Percentiles rank a stretch among this genome's conserved stretches.
Conservation (phyloP, 2,113 vertebrate species). For the Muscicapa adusta region DNA sequence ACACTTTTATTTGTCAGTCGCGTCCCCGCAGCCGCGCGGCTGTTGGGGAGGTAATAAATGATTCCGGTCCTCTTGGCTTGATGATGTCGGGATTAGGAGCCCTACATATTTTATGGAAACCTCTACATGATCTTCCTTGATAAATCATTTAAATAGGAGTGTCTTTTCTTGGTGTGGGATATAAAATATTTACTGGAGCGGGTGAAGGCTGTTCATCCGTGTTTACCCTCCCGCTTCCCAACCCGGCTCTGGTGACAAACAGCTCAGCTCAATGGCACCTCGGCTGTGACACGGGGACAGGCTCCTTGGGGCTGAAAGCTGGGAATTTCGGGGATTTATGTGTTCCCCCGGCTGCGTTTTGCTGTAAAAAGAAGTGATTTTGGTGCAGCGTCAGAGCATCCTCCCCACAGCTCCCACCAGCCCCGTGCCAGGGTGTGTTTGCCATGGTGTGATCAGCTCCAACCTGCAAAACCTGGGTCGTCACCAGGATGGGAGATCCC, state of each 20-base stretch:
- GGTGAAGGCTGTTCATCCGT: conserved; percentile 17
- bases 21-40: conserved; percentile 20
- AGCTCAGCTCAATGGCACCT: not conserved
- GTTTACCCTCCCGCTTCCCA: conserved; percentile 20
- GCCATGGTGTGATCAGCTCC: accelerated
- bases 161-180: conserved; percentile 48
- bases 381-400: not conserved
- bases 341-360: accelerated
- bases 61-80: conserved; percentile 48
- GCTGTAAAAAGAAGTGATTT: accelerated
- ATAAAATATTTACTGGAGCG: conserved; percentile 58
- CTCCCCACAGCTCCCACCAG: accelerated
- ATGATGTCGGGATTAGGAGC: conserved; percentile 67
- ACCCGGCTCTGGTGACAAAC: not conserved
- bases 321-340: accelerated
- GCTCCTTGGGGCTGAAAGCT: not conserved
- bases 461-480: accelerated
- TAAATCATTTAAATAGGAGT: conserved; percentile 67
- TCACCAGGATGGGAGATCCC: too few species aligned
- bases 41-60: conserved; percentile 56
- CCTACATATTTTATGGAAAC: conserved; percentile 70
- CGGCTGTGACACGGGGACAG: not conserved
- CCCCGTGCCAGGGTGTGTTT: not conserved
- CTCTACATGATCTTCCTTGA: conserved; percentile 61
- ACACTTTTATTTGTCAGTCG: conserved; percentile 54